Evolutionary conservation across 2,113 vertebrate genomes (phyloP).

Genomic region (Dicerorhinus sumatrensis): DNA sequence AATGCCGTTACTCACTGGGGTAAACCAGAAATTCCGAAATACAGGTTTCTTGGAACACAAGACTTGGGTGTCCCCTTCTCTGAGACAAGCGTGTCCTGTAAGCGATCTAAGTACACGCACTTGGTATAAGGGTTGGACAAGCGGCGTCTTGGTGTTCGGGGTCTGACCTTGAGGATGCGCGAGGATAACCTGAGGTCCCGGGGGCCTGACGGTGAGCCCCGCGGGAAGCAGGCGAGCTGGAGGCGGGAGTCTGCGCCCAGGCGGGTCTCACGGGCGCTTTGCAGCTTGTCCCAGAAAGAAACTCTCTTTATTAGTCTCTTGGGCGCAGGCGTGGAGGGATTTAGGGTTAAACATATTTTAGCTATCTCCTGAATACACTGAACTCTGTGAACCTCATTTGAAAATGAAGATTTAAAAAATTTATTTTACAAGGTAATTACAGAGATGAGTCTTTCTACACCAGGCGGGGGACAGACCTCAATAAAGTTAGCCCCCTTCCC

Average conservation of each 20-base stretch:
- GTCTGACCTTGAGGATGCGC: neutral
- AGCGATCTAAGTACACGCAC: neutral
- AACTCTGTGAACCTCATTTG: neutral
- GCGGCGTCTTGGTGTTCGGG: neutral
- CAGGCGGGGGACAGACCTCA: neutral
- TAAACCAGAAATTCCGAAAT: neutral
- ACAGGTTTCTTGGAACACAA: neutral
- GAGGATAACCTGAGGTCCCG: neutral
- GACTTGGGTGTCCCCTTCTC: neutral
- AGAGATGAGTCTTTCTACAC: no score
- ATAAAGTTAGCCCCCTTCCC: neutral
- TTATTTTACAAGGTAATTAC: neutral
- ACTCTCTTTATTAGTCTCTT: neutral
- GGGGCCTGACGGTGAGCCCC: neutral
- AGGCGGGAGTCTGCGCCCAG: neutral
- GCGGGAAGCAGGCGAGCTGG: neutral
- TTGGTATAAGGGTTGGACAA: neutral
- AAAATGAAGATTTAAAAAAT: neutral
- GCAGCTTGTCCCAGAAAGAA: neutral
- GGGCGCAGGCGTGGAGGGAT: neutral
- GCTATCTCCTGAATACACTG: neutral
- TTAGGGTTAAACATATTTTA: neutral
- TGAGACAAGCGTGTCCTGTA: neutral
- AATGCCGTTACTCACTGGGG: neutral
- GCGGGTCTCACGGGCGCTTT: neutral